Evolutionary conservation across 2,113 vertebrate species (phyloP), one percentile per base, ranked within the genome.

Genomic region (Otocyon megalotis): DNA sequence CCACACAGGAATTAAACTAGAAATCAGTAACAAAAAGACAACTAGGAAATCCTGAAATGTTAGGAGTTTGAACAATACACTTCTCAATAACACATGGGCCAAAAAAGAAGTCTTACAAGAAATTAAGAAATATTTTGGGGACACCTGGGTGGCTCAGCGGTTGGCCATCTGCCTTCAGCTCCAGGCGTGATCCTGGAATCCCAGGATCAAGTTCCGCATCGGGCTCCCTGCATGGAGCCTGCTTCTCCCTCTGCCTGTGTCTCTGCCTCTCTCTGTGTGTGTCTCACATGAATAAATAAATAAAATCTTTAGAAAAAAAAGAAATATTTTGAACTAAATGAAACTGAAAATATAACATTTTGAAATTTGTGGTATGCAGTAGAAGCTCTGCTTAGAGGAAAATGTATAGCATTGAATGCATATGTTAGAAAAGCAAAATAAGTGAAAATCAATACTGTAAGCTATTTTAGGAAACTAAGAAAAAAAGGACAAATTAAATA

Each of bases 261-360:
- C 43, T 43, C 43, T 43, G 43, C 43, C 43, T 43, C 43, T 43
- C 43, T 43, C 43, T 43, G 43, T 43, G 43, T 43, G 43, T 43
- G 43, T 43, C 43, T 43, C 43, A 43, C 43, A 43, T 43, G 43
- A 43, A 43, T 43, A 43, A 43, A 43, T 43, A 43, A 43, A 43
- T 43, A 43, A 43, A 43, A 43, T 43, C 43, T 43, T 43, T 43
- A 43, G 43, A 43, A 43, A 43, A 43, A 43, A 43, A 35, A 94
- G 30, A 94, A 60, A 53, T 71, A 67, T 89, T 90, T 72, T 43
- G 15, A 83, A 90, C 69, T 76, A 84, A 82, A 90, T 37, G 71
- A 90, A 90, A 65, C 15, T 12, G 17, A 90, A 67, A 79, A n/a
- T 54, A 62, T 14, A 82, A 72, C 35, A 82, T 82, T 81, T 71